A percentile compares a stretch with the other conserved stretches of the same genome.
Conservation (phyloP, 2,888 invertebrate species). For the Erpobdella octoculata region DNA sequence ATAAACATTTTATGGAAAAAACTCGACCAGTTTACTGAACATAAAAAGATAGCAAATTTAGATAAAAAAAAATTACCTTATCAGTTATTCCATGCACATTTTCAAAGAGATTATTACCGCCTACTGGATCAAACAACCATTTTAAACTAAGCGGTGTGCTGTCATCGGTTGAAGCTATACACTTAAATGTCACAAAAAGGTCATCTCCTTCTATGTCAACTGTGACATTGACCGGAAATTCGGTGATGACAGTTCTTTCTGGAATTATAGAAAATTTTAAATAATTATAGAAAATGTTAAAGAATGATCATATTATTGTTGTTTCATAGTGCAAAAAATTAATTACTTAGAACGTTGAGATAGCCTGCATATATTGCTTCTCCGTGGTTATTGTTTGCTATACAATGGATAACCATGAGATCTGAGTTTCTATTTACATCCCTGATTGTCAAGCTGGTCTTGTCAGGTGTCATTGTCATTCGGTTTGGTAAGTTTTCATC, state of each 20-base stretch:
- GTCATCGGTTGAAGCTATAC: background rate
- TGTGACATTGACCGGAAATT: background rate
- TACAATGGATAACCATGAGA: background rate
- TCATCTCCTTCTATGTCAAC: background rate
- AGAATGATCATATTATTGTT: no score
- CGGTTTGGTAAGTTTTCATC: background rate
- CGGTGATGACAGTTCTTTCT: background rate
- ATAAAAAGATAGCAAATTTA: background rate
- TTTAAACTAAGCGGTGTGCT: background rate
- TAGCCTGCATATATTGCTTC: background rate
- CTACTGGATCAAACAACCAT: background rate
- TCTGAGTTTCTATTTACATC: background rate
- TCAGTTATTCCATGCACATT: background rate
- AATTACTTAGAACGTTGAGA: constrained; percentile 11
- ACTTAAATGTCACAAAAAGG: background rate
- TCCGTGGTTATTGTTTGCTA: constrained; percentile 1
- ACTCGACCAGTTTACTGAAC: background rate
- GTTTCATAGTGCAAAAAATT: no score
- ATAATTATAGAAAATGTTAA: no score
- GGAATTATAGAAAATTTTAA: background rate
- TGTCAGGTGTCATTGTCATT: background rate
- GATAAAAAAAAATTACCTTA: background rate
- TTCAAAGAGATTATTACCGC: background rate
- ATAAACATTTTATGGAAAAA: background rate
- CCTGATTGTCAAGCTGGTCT: background rate